phyloP scores from a whole-genome alignment of 2,113 vertebrate species.

The Rhodinocichla rosea region DNA sequence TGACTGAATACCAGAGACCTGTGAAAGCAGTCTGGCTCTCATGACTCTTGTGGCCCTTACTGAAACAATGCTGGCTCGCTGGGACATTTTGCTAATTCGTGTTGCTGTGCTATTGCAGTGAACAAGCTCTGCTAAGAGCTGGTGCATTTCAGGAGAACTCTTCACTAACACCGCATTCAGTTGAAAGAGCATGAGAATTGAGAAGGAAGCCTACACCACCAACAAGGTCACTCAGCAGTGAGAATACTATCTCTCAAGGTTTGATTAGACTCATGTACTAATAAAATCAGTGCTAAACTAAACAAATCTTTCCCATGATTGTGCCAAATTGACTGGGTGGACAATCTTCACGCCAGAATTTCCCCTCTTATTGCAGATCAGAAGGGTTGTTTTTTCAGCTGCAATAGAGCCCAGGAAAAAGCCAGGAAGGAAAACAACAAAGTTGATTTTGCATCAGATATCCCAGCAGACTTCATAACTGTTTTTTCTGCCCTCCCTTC shows the following conservation, averaged over 20 bases:
- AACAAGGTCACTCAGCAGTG: constrained; percentile 26
- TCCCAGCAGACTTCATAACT: constrained; percentile 40
- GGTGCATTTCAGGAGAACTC: not conserved
- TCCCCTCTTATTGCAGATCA: constrained; percentile 72
- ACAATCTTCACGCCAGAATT: constrained; percentile 67
- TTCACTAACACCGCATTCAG: not conserved
- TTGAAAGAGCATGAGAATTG: not conserved
- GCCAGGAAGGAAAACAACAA: constrained; percentile 69
- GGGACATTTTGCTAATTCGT: not conserved
- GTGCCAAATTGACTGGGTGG: constrained; percentile 72
- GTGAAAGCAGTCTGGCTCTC: not conserved
- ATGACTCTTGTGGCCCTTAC: not conserved
- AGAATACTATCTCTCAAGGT: constrained; percentile 39
- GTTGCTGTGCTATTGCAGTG: not conserved
- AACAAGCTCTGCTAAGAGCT: not conserved
- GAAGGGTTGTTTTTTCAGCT: constrained; percentile 77
- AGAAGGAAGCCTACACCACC: not conserved
- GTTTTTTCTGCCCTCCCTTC: constrained; percentile 61
- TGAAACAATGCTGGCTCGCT: not conserved
- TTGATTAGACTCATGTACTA: constrained; percentile 49
- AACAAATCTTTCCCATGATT: constrained; percentile 71
- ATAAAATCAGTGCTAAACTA: constrained; percentile 69
- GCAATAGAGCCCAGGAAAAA: constrained; percentile 72
- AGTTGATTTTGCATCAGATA: constrained; percentile 71
- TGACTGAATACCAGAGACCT: not conserved